Conservation (phyloP, 2,113 vertebrate species). For the human (Homo sapiens) region GRCh38 chrX:22017001-22017500, state of each 20-base stretch:
- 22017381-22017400: background rate
- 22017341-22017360: constrained; percentile 54
- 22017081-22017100: background rate
- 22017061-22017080: background rate
- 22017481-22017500: background rate
- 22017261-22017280: background rate
- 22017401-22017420: constrained; percentile 26
- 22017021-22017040: constrained; percentile 44
- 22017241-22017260: no score
- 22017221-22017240: background rate
- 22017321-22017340: constrained; percentile 31
- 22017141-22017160: background rate
- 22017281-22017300: constrained; percentile 24
- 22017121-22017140: background rate
- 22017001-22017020: background rate
- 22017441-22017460: background rate
- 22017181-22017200: constrained; percentile 27
- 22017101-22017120: background rate
- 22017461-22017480: background rate
- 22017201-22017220: constrained; percentile 15
- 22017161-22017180: background rate
- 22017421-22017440: background rate
- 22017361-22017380: constrained; percentile 17
- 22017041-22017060: constrained; percentile 30
- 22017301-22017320: constrained; percentile 18